phyloP scores from a whole-genome alignment of 2,888 invertebrate genomes.

The Clusia tigrina region DNA sequence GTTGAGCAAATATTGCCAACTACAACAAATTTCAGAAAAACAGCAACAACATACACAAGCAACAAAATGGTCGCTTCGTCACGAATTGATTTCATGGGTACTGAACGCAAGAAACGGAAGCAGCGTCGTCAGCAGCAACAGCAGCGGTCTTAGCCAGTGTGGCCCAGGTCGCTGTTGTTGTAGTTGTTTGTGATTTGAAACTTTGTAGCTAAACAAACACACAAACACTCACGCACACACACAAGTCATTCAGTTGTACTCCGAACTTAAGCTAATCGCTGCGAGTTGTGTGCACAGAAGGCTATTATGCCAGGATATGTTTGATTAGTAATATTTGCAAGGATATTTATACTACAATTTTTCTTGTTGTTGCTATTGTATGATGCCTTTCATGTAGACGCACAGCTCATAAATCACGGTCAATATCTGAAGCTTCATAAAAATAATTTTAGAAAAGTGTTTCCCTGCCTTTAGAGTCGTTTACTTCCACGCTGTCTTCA shows the following conservation, averaged over 20 bases:
- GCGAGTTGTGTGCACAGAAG: conserved; percentile 18
- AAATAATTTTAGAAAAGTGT: too few species aligned
- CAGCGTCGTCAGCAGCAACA: not conserved
- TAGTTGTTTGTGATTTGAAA: conserved; percentile 4
- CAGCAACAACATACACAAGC: too few species aligned
- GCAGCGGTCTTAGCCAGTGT: not conserved
- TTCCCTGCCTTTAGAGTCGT: too few species aligned
- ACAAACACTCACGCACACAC: too few species aligned
- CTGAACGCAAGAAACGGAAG: not conserved
- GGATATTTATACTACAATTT: not conserved
- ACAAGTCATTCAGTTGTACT: too few species aligned
- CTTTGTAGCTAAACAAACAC: conserved; percentile 1
- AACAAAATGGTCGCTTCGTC: too few species aligned
- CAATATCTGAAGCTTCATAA: too few species aligned
- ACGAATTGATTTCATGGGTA: not conserved
- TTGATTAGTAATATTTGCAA: conserved; percentile 18
- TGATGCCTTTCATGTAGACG: too few species aligned
- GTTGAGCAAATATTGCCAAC: too few species aligned
- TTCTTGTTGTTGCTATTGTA: not conserved
- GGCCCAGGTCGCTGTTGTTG: not conserved
- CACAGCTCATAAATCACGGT: too few species aligned
- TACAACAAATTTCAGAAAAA: too few species aligned
- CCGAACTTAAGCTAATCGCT: conserved; percentile 16
- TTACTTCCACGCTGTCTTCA: too few species aligned
- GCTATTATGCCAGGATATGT: conserved; percentile 21